Base-by-base conservation (phyloP, 2,113 vertebrate species). In the Odontophorus gujanensis region DNA sequence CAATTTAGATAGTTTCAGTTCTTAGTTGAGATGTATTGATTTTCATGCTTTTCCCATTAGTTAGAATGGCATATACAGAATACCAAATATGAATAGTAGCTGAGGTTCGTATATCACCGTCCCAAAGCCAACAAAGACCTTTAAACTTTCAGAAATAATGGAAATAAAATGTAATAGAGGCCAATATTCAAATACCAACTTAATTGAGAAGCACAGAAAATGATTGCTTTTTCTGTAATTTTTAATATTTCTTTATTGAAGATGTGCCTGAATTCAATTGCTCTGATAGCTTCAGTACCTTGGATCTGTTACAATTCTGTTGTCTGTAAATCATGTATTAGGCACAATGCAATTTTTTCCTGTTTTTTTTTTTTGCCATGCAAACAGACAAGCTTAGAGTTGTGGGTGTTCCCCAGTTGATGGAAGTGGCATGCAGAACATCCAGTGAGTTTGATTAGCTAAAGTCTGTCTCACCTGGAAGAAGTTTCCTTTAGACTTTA, bases 11-110 rank as follows among this genome's bases (percentile, higher is more conserved):
- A 98, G 98, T 97, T 97, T 92, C 93, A 97, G 97, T 98, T 98
- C 96, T 98, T 98, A 98, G 95, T 91, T 96, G 96, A 97, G 96
- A 97, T 79, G 92, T 97, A 98, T 98, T 97, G 98, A 98, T 98
- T 98, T 97, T 97, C 47, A 86, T 97, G 95, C 95, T 98, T 97
- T 97, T 97, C 88, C 97, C 94, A 97, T 97, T 92, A 91, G 93
- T 98, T 97, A 96, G 96, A 94, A 97, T 97, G 82, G 87, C 38
- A 94, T 81, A 93, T 96, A 97, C 81, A 95, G 97, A 96, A 96
- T 80, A 94, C 65, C 83, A 91, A 96, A 97, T 83, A 96, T 92
- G 86, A 97, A 93, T 90, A 96, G 95, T 81, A 90, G 89, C 89
- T 65, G 81, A 94, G 87, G 97, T 97, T 96, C 89, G 94, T 89